Conservation (phyloP, 2,113 vertebrate species). For the Siphamia tubifer region DNA sequence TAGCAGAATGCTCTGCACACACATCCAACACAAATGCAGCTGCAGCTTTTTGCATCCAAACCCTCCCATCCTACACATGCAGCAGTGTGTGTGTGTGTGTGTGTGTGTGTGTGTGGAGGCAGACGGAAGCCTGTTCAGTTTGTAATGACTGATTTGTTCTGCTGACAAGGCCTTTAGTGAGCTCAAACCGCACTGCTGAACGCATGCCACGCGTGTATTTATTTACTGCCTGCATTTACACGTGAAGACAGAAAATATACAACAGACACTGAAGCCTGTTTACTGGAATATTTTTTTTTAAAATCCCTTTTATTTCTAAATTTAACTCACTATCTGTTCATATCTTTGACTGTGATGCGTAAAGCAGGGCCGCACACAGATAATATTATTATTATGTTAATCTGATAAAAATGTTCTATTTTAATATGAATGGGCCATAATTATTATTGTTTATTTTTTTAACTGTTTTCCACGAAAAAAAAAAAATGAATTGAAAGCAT, state of each 20-base stretch:
- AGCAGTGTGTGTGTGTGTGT: conserved; percentile 21
- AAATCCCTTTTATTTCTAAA: background rate
- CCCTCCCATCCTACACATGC: background rate
- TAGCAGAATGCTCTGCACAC: background rate
- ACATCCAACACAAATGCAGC: conserved; percentile 21
- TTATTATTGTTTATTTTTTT: too few relatives aligned
- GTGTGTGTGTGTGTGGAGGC: conserved; percentile 5
- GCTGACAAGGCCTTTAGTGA: conserved; percentile 23
- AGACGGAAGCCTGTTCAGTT: conserved; percentile 19
- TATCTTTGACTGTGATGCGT: background rate
- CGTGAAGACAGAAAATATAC: background rate
- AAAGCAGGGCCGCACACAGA: background rate
- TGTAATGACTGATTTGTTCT: conserved; percentile 29
- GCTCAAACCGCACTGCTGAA: conserved; percentile 5
- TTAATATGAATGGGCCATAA: too few relatives aligned
- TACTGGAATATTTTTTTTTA: background rate
- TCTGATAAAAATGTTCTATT: too few relatives aligned
- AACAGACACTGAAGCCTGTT: background rate
- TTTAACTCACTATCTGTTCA: too few relatives aligned
- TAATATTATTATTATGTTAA: too few relatives aligned
- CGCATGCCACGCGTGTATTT: conserved; percentile 41
- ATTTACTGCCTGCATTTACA: conserved; percentile 31
- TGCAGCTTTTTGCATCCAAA: background rate
- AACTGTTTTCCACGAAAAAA: too few relatives aligned
- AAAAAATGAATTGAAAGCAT: too few relatives aligned